Evolutionary conservation across 2,113 vertebrate genomes (phyloP).

Genomic region (Erythrocercus mccallii): DNA sequence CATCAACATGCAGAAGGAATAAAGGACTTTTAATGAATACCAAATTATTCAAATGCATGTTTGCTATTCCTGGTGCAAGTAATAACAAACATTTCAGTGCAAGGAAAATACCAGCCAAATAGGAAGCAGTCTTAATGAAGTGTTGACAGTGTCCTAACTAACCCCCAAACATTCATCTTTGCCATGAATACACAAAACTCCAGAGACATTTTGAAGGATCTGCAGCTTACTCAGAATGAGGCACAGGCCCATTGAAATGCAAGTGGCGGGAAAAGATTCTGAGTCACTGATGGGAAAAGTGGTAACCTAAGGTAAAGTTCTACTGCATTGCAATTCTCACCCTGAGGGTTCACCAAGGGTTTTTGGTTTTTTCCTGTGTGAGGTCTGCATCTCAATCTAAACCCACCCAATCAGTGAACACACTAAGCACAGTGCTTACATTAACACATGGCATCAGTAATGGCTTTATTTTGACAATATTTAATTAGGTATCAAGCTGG

Average conservation of each 20-base stretch:
- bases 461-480: constrained; percentile 28
- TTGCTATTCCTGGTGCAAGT: neutral
- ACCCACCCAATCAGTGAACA: neutral
- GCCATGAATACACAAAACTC: neutral
- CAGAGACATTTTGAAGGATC: neutral
- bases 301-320: neutral
- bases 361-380: neutral
- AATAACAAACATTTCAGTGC: neutral
- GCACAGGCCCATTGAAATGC: neutral
- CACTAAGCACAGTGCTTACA: neutral
- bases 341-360: neutral
- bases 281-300: neutral
- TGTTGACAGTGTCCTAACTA: neutral
- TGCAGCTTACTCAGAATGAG: neutral
- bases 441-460: neutral
- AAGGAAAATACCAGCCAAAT: neutral
- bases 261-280: neutral
- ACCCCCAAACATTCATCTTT: neutral
- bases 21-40: neutral
- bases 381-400: neutral
- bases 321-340: neutral
- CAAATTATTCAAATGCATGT: neutral
- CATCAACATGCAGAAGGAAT: neutral
- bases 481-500: neutral
- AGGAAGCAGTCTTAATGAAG: constrained; percentile 8